Evolutionary conservation across 2,888 invertebrate species (phyloP).

Genomic region (Lapara coniferarum): DNA sequence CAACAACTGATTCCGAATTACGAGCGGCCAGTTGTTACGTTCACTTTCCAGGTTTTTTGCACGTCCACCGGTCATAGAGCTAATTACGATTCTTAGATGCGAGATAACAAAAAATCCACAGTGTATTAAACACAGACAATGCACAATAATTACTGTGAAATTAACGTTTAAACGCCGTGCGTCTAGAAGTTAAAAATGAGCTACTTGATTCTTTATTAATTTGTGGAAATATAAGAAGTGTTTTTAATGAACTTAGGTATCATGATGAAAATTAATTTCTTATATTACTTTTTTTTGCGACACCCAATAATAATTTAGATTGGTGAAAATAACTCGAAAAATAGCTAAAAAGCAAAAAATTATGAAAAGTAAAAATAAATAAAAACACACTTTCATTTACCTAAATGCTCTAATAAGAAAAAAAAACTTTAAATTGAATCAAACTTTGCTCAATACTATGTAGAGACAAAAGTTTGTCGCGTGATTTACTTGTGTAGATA

Average conservation of each 20-base stretch:
- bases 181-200: constrained; percentile 1
- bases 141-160: constrained; percentile 19
- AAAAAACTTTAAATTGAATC: too few relatives aligned
- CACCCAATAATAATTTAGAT: too few relatives aligned
- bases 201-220: neutral
- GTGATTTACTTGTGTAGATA: too few relatives aligned
- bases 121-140: constrained; percentile 18
- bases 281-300: too few relatives aligned
- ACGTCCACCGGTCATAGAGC: constrained; percentile 56
- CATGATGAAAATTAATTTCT: neutral
- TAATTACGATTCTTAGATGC: constrained; percentile 33
- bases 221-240: neutral
- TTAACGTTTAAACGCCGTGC: constrained; percentile 10
- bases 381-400: too few relatives aligned
- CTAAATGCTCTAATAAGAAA: too few relatives aligned
- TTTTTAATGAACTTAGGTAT: neutral
- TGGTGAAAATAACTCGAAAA: too few relatives aligned
- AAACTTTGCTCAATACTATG: too few relatives aligned
- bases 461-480: too few relatives aligned
- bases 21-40: constrained; percentile 68
- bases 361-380: too few relatives aligned
- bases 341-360: too few relatives aligned
- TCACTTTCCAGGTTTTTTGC: constrained; percentile 72
- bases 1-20: constrained; percentile 68
- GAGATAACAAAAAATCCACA: constrained; percentile 16